Base-by-base conservation (phyloP, 2,113 vertebrate genomes). In the Corythoichthys intestinalis region DNA sequence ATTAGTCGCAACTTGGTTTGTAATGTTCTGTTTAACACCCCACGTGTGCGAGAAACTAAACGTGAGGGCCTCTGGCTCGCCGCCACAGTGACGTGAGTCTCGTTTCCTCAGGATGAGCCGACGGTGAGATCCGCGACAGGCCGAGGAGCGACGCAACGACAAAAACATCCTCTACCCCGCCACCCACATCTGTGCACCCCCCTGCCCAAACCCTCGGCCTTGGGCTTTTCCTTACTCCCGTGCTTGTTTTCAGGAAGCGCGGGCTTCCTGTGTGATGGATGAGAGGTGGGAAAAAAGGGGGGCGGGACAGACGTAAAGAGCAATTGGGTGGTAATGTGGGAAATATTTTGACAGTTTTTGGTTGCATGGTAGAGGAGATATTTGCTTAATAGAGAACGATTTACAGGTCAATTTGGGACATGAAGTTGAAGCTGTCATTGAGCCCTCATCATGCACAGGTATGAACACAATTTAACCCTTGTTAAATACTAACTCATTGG, bases 81-180 rank as follows among this genome's bases (percentile, higher is more conserved):
- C 50, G 74, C 64, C 67, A 62, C 63, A 65, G 71, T 93, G 90
- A 92, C 84, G 87, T 80, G 69, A 80, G 75, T 73, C 73, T 14
- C 11, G 77, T 73, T 91, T 93, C 91, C 91, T 92, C 89, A 93
- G 91, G 91, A 93, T 92, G 90, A 83, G 90, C 77, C 20, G 75
- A 62, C 70, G 79, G 66, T 65, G 65, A 78, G 81, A 85, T 79
- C 78, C 74, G 73, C 79, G 74, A 83, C 73, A 70, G 84, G 80
- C 85, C 77, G 73, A 74, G 72, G 78, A 79, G 74, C 76, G 39
- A 71, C 69, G 65, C 76, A 84, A 82, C 10, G 86, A 89, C 90
- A 88, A 85, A 90, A 93, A 94, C 92, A 93, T 93, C 93, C 92
- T 93, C 85, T 80, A 59, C 59, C 11, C 64, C 65, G 75, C 80